phyloP scores from a whole-genome alignment of 1,140 invertebrate genomes.

The Megalopta genalis region DNA sequence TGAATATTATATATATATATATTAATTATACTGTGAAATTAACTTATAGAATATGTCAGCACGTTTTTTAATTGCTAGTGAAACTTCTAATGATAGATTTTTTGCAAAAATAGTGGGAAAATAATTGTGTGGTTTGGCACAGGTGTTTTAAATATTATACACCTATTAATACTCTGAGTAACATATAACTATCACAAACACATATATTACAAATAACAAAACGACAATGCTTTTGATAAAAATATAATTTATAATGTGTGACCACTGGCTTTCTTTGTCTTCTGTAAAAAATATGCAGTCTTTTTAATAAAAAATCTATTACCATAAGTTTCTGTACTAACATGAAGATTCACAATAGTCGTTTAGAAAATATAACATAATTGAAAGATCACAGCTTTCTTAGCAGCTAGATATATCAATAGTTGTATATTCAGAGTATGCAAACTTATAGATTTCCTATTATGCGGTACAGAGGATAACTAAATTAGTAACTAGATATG shows the following conservation, averaged over 20 bases:
- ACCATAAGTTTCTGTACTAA: conserved; percentile 28
- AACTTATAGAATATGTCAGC: neutral
- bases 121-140: neutral
- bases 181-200: neutral
- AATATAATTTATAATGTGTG: neutral
- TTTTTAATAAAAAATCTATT: conserved; percentile 6
- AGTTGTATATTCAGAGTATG: conserved; percentile 8
- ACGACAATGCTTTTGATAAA: neutral
- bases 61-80: neutral
- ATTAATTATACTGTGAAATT: neutral
- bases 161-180: neutral
- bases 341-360: neutral
- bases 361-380: conserved; percentile 18
- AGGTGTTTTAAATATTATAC: conserved; percentile 1
- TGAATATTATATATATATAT: conserved; percentile 9
- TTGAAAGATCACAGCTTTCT: conserved; percentile 38
- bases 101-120: neutral
- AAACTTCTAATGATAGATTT: conserved; percentile 42
- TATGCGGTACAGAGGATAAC: neutral
- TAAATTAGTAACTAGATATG: conserved; percentile 12
- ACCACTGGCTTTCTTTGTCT: neutral
- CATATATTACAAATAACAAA: neutral
- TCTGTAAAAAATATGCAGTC: neutral
- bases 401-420: conserved; percentile 39
- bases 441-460: neutral